phyloP scores from a whole-genome alignment of 2,113 vertebrate species.

The Caracal caracal region DNA sequence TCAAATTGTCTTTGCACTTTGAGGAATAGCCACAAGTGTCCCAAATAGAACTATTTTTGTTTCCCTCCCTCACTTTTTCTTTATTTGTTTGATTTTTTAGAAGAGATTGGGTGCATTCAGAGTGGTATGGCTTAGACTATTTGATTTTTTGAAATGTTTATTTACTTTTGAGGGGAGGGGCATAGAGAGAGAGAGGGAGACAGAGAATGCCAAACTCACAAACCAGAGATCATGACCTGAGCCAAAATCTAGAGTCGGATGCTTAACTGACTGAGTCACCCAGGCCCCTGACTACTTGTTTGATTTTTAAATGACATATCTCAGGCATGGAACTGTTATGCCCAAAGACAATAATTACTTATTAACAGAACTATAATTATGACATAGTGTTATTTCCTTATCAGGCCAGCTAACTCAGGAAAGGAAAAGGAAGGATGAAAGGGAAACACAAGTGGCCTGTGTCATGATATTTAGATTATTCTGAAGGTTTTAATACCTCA shows the following conservation, averaged over 20 bases:
- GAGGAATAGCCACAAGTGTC: neutral
- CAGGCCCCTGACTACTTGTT: neutral
- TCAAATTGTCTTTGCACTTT: conserved; percentile 42
- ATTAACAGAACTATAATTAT: neutral
- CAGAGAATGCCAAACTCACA: no score
- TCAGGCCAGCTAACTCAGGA: neutral
- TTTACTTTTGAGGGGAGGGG: no score
- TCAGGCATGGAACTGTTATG: conserved; percentile 20
- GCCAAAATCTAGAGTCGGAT: no score
- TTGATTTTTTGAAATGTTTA: neutral
- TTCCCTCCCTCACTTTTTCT: neutral
- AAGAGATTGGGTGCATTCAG: neutral
- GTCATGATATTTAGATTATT: neutral
- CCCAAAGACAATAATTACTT: neutral
- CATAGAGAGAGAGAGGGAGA: no score
- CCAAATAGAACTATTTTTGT: neutral
- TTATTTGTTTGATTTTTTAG: neutral
- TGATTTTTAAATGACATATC: neutral
- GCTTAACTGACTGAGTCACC: no score
- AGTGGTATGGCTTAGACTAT: neutral
- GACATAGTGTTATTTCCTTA: neutral
- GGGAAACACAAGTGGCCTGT: neutral
- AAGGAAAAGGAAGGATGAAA: neutral
- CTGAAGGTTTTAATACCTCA: neutral
- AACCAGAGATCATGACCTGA: no score